These are phyloP conservation scores for Rhingia rostrata DNA, from an alignment of 2,888 invertebrate genomes.

Conservation along the genomic window DNA sequence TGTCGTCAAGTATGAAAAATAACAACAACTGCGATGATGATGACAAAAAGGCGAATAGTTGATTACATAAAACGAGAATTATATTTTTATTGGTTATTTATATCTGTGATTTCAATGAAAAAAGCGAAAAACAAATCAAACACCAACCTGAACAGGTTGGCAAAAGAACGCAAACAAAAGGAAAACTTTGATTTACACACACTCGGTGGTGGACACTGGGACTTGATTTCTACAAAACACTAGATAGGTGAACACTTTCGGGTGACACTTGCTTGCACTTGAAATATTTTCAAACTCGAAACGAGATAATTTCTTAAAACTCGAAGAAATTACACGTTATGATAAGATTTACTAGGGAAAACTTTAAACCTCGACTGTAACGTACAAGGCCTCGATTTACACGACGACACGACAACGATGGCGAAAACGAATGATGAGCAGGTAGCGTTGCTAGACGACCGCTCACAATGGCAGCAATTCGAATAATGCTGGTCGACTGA, in stretches of 20 bases:
- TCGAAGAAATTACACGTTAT: constrained; percentile 63
- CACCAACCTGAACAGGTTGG: constrained; percentile 12
- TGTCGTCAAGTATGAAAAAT: constrained; percentile 10
- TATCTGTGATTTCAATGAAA: constrained; percentile 53
- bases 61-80: constrained; percentile 72
- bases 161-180: constrained; percentile 24
- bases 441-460: constrained; percentile 43
- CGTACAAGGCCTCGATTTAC: constrained; percentile 49
- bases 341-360: constrained; percentile 18
- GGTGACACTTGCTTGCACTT: constrained; percentile 26
- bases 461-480: constrained; percentile 61
- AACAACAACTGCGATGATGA: constrained; percentile 34
- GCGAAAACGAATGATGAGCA: constrained; percentile 6
- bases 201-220: constrained; percentile 1
- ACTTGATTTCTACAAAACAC: constrained; percentile 17
- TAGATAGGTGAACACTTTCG: constrained; percentile 13
- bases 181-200: neutral
- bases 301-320: constrained; percentile 61
- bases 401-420: constrained; percentile 15
- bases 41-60: constrained; percentile 27
- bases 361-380: constrained; percentile 49
- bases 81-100: constrained; percentile 58
- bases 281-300: constrained; percentile 23
- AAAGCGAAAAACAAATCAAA: constrained; percentile 20
- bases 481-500: constrained; percentile 53